phyloP scores from a whole-genome alignment of 2,113 vertebrate genomes.

The Campylomormyrus tamandua region DNA sequence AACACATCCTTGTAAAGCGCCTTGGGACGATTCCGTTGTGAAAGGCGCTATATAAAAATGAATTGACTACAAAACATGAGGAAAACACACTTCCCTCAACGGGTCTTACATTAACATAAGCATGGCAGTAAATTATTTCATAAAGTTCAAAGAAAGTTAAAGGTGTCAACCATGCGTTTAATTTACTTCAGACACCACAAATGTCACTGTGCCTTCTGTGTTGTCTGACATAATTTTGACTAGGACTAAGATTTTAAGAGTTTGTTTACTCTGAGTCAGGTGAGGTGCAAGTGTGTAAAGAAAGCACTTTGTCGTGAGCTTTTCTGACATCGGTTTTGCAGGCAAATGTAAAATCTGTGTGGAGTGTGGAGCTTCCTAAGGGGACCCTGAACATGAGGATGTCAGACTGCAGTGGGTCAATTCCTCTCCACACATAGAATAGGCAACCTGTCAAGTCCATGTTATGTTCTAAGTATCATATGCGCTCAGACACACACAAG shows the following conservation, averaged over 20 bases:
- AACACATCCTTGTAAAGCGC: too few species aligned
- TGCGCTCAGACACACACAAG: background rate
- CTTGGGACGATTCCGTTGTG: too few species aligned
- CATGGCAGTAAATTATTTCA: background rate
- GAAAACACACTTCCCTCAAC: background rate
- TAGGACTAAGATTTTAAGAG: background rate
- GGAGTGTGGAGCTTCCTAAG: background rate
- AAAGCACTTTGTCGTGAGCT: background rate
- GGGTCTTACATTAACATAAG: background rate
- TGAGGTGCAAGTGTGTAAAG: background rate
- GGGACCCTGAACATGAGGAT: background rate
- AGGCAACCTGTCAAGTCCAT: background rate
- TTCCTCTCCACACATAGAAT: background rate
- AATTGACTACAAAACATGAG: background rate
- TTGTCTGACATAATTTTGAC: background rate
- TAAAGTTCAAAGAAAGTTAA: background rate
- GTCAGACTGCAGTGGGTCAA: background rate
- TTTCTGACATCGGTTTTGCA: background rate
- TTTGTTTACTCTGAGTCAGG: background rate
- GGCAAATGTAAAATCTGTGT: background rate
- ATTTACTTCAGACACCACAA: background rate
- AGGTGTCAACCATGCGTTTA: background rate
- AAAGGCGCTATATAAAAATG: too few species aligned
- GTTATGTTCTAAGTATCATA: background rate
- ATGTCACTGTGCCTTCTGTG: background rate